Percentiles rank a stretch among this genome's conserved stretches.
phyloP scores from a whole-genome alignment of 2,888 invertebrate genomes.

The Calephelis perditalis region DNA sequence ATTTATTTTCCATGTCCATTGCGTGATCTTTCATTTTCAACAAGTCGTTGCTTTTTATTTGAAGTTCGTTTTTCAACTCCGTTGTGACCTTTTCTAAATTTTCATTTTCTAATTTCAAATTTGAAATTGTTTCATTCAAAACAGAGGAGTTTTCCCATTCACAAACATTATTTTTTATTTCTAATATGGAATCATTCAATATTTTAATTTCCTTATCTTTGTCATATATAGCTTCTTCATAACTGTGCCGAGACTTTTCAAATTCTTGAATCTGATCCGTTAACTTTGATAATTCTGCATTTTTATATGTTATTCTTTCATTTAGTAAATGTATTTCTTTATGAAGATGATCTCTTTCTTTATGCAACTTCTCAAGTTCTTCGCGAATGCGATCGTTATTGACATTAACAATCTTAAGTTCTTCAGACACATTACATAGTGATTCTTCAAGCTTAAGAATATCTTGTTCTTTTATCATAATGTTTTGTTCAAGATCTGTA shows the following conservation, averaged over 20 bases:
- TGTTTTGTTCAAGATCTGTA: slow-evolving; percentile 41
- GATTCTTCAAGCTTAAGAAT: slow-evolving; percentile 44
- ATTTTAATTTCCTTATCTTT: slow-evolving; percentile 63
- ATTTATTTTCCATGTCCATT: slow-evolving; percentile 42
- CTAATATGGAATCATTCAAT: slow-evolving; percentile 51
- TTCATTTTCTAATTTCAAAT: slow-evolving; percentile 49
- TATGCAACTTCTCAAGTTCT: slow-evolving; percentile 44
- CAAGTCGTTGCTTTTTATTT: slow-evolving; percentile 43
- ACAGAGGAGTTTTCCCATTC: slow-evolving; percentile 42
- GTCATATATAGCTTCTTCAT: slow-evolving; percentile 38
- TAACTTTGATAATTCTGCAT: slow-evolving; percentile 42
- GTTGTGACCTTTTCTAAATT: slow-evolving; percentile 41
- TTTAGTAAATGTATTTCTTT: slow-evolving; percentile 44
- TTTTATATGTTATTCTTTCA: slow-evolving; percentile 47
- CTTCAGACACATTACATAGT: slow-evolving; percentile 38
- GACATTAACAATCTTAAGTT: slow-evolving; percentile 34
- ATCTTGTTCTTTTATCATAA: slow-evolving; percentile 47
- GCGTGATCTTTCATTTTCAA: slow-evolving; percentile 40
- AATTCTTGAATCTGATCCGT: slow-evolving; percentile 38
- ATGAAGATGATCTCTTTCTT: slow-evolving; percentile 47
- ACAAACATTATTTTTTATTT: slow-evolving; percentile 52
- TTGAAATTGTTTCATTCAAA: slow-evolving; percentile 48
- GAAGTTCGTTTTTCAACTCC: slow-evolving; percentile 41
- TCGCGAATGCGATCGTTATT: slow-evolving; percentile 40
- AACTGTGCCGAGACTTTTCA: slow-evolving; percentile 37